Base-by-base conservation (phyloP, 2,113 vertebrate species). In the Trichechus manatus region DNA sequence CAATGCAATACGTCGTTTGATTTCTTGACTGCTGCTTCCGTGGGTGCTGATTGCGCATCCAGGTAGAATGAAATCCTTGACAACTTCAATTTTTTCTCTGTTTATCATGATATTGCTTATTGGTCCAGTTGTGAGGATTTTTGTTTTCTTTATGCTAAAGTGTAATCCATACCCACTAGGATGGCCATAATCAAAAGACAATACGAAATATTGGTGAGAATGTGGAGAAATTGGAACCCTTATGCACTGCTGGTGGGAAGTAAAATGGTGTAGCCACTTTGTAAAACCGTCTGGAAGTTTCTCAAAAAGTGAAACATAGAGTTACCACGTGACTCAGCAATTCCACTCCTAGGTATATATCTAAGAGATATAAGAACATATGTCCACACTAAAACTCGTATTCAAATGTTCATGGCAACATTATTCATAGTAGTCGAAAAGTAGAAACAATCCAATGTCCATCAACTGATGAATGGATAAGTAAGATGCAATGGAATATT, bases 221-320 rank as follows among this genome's bases (percentile, higher is more conserved):
- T 36, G 11, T 74, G 23, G 74, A 89, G 61, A 74, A 77, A 90
- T 9, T 81, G 36, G 44, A 59, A 77, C 47, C n/a, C 17, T 56
- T 19, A 31, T 77, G 31, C 5, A 36, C 6, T 53, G 22, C 20
- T 87, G 3, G 33, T 82, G 22, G 20, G 25, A 44, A 89, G 11
- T 39, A 90, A 90, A 95, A 74, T 82, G 79, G 61, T 91, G 0
- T 1, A 74, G 47, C 13, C 7, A 47, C 75, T 87, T 78, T 91
- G 78, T 33, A 86, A 95, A 89, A 88, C n/a, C 42, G 11, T 75
- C 25, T 42, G 44, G 27, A 13, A 74, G 61, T 44, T 94, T 66
- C 25, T 42, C 86, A 31, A 92, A 96, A 93, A 68, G 15, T 83
- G 90, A 77, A 90, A 77, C 63, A 63, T 36, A 91, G 81, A 81